These are phyloP conservation scores for Zaprionus camerounensis DNA, from an alignment of 1,140 invertebrate genomes.

Conservation along the genomic window DNA sequence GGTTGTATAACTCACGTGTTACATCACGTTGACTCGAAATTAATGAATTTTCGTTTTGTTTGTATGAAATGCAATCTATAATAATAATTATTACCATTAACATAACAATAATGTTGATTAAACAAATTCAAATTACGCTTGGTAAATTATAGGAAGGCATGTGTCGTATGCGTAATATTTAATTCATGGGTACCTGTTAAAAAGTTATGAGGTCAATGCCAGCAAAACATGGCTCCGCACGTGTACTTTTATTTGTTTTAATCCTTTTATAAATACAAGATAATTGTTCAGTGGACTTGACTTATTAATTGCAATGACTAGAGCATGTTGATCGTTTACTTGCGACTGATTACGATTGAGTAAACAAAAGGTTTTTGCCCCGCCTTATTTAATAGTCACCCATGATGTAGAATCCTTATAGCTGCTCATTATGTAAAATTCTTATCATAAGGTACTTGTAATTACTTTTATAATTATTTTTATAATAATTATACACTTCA, in stretches of 20 bases:
- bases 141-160: neutral
- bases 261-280: neutral
- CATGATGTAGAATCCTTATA: conserved; percentile 25
- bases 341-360: neutral
- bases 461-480: neutral
- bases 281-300: conserved; percentile 10
- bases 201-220: neutral
- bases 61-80: neutral
- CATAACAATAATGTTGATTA: neutral
- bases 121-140: neutral
- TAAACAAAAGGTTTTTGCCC: conserved; percentile 18
- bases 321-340: conserved; percentile 19
- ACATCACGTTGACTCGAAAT: conserved; percentile 2
- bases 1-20: conserved; percentile 32
- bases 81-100: neutral
- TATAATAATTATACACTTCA: too few relatives aligned
- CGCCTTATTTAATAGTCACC: neutral
- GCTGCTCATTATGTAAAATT: conserved; percentile 21
- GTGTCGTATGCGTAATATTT: neutral
- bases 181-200: neutral
- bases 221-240: neutral
- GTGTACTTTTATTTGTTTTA: neutral
- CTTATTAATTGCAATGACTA: neutral
- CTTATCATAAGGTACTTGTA: conserved; percentile 7
- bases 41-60: neutral